Evolutionary conservation across 1,140 invertebrate species (phyloP).

Genomic region (Polyergus mexicanus): DNA sequence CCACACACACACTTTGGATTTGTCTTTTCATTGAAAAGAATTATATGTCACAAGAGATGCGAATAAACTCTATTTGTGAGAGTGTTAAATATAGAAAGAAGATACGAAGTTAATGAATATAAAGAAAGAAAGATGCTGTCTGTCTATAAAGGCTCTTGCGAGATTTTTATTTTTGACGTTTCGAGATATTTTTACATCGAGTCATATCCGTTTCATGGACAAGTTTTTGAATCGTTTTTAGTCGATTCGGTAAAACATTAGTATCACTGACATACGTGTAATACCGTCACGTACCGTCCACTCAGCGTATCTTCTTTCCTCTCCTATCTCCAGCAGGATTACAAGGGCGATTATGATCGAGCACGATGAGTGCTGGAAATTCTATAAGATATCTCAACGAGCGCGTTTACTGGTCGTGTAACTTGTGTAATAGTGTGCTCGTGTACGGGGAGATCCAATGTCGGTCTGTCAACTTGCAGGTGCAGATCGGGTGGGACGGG

Average conservation of each 20-base stretch:
- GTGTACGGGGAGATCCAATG: slow-evolving; percentile 64
- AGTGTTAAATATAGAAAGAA: neutral
- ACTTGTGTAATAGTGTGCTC: slow-evolving; percentile 23
- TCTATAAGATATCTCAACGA: slow-evolving; percentile 56
- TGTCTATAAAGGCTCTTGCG: neutral
- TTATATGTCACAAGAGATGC: neutral
- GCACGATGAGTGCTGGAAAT: slow-evolving; percentile 52
- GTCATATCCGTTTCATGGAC: neutral
- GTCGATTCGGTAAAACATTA: slow-evolving; percentile 28
- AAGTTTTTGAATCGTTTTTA: slow-evolving; percentile 14
- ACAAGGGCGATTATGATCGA: slow-evolving; percentile 57
- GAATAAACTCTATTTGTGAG: neutral
- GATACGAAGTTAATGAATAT: neutral
- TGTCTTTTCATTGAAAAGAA: neutral
- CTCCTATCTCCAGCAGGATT: slow-evolving; percentile 33
- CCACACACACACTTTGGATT: slow-evolving; percentile 1
- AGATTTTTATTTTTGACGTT: neutral
- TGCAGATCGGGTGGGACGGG: slow-evolving; percentile 20
- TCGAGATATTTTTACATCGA: neutral
- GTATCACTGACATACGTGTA: slow-evolving; percentile 36
- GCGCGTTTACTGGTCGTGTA: slow-evolving; percentile 37
- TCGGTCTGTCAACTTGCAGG: slow-evolving; percentile 75
- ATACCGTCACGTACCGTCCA: slow-evolving; percentile 33
- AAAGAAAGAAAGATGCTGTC: neutral
- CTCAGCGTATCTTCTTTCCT: slow-evolving; percentile 27